These are phyloP conservation scores for Macaria notata DNA, from an alignment of 2,888 invertebrate species.

Conservation along the genomic window DNA sequence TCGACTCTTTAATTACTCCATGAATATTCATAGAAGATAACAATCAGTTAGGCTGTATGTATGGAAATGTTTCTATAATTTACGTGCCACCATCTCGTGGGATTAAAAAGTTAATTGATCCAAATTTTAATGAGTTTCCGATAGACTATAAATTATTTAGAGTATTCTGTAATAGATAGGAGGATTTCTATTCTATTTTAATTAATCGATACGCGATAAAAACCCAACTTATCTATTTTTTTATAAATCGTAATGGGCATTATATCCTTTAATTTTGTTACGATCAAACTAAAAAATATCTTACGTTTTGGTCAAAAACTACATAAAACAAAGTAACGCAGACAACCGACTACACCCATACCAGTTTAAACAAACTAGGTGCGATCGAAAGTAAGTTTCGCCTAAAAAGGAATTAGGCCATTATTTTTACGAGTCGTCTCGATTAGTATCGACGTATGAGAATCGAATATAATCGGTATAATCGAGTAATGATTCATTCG, in stretches of 20 bases:
- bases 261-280: background rate
- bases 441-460: conserved; percentile 2
- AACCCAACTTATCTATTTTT: background rate
- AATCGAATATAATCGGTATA: conserved; percentile 18
- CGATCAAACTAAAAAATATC: background rate
- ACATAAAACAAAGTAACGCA: too few species aligned
- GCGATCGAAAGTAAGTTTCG: conserved; percentile 9
- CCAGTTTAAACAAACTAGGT: conserved; percentile 14
- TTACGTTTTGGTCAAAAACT: too few species aligned
- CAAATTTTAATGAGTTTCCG: conserved; percentile 22
- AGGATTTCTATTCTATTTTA: background rate
- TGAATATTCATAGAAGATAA: conserved; percentile 21
- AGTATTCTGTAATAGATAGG: conserved; percentile 16
- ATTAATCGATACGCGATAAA: too few species aligned
- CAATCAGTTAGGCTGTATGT: conserved; percentile 20
- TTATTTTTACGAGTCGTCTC: conserved; percentile 20
- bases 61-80: conserved; percentile 27
- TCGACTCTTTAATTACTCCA: conserved; percentile 14
- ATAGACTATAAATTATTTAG: conserved; percentile 6
- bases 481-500: conserved; percentile 26
- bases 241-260: background rate
- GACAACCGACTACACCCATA: conserved; percentile 4
- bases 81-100: conserved; percentile 28
- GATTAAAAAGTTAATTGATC: conserved; percentile 32
- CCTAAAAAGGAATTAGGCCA: conserved; percentile 3